Base-by-base conservation (phyloP, 2,113 vertebrate genomes). In the Cinclus cinclus region DNA sequence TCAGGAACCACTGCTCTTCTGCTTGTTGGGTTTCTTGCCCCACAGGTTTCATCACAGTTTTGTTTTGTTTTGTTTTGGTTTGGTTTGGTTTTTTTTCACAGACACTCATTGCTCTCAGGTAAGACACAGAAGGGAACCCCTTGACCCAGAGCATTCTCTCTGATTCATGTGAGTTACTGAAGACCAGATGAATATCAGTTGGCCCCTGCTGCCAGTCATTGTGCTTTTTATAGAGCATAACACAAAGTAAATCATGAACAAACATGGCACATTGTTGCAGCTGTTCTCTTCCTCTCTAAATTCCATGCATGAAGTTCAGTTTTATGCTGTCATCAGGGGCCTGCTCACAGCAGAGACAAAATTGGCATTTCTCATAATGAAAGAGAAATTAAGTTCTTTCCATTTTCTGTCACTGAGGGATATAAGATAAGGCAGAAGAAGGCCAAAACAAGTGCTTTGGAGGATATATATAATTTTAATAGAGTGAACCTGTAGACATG, bases 331-430 rank as follows among this genome's bases (percentile, higher is more conserved):
- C 44, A 41, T 64, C 27, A 82, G 31, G 6, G 24, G 8, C 25
- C 24, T 56, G 20, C 30, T 56, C 65, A 47, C 12, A 76, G 37
- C 16, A 71, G 37, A 79, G 39, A 33, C 7, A 68, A 89, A 97
- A 79, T 1, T 41, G 25, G 13, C 17, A 79, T 73, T 53, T 9
- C 4, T 91, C 9, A 30, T 82, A 82, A 63, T 83, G 83, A 93
- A 59, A 91, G 76, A 82, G 60, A 82, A 95, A 94, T 92, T 78
- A 91, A 88, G n/a, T 69, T 50, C 31, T 92, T 94, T 92, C 60
- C 6, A 56, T 89, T 87, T 89, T 89, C 44, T 80, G 28, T 91
- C 69, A 69, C 89, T 87, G 82, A 82, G 20, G 65, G 14, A 70
- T 82, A 79, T 75, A 91, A 87, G 81, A 87, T 73, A 91, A 93